Percentiles rank a stretch among this genome's conserved stretches.
phyloP scores from a whole-genome alignment of 1,140 invertebrate species.

The Calephelis virginiensis region DNA sequence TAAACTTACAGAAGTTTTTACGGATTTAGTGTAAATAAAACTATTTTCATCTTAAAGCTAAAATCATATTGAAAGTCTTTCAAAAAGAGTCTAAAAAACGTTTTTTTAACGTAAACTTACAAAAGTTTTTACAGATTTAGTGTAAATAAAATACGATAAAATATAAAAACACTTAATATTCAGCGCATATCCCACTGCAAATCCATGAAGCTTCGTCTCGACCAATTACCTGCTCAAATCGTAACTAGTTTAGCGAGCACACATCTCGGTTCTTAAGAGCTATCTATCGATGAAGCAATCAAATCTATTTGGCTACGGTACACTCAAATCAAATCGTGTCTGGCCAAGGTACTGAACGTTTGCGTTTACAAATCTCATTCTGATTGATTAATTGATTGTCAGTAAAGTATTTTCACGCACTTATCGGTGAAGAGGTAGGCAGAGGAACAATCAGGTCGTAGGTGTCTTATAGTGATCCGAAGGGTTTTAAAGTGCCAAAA shows the following conservation, averaged over 20 bases:
- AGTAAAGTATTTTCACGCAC: too few species aligned
- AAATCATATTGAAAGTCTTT: too few species aligned
- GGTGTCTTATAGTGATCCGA: too few species aligned
- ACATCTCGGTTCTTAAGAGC: constrained; percentile 30
- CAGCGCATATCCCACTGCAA: not conserved
- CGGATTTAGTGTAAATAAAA: too few species aligned
- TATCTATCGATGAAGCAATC: constrained; percentile 33
- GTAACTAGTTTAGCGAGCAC: constrained; percentile 34
- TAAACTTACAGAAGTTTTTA: not conserved
- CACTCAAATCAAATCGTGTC: constrained; percentile 26
- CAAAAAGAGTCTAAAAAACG: too few species aligned
- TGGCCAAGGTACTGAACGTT: constrained; percentile 27
- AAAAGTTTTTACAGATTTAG: not conserved
- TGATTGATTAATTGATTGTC: too few species aligned
- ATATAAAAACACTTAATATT: constrained; percentile 3
- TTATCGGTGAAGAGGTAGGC: too few species aligned
- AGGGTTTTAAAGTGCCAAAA: too few species aligned
- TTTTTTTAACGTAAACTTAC: not conserved
- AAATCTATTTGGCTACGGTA: constrained; percentile 34
- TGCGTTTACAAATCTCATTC: constrained; percentile 1
- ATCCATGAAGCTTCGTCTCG: constrained; percentile 4
- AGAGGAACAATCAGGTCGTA: too few species aligned
- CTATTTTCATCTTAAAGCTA: too few species aligned
- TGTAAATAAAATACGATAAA: too few species aligned
- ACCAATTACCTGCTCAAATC: constrained; percentile 19